Evolutionary conservation across 2,113 vertebrate genomes (phyloP).

Genomic region (Apteryx mantelli): DNA sequence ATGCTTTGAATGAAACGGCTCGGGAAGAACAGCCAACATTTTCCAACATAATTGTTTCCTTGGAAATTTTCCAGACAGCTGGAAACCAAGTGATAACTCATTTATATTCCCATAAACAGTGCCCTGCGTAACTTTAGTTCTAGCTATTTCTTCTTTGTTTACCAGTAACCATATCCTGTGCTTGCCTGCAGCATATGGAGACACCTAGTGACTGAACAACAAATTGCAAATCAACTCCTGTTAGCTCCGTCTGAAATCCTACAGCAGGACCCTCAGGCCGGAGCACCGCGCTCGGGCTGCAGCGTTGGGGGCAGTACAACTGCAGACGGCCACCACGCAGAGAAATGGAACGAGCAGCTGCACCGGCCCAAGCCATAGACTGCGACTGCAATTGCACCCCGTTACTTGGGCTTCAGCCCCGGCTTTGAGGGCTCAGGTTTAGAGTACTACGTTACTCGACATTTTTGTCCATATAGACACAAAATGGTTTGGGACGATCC

Average conservation of each 20-base stretch:
- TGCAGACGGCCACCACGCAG: too few species aligned
- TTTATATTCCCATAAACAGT: not conserved
- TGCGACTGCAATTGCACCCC: not conserved
- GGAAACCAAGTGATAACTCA: not conserved
- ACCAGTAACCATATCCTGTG: not conserved
- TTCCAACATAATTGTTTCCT: not conserved
- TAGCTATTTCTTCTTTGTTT: conserved; percentile 35
- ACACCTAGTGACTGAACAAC: conserved; percentile 41
- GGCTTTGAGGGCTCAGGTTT: not conserved
- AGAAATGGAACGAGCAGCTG: too few species aligned
- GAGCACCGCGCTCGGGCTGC: not conserved
- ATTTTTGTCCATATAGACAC: not conserved
- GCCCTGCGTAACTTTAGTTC: not conserved
- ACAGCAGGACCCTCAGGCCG: rapidly evolving
- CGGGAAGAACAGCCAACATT: not conserved
- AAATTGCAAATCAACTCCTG: not conserved
- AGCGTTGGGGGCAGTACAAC: not conserved
- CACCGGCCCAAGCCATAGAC: too few species aligned
- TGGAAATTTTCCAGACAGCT: not conserved
- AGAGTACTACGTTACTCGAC: not conserved
- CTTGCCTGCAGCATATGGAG: not conserved
- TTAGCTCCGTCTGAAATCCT: not conserved
- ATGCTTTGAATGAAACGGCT: not conserved
- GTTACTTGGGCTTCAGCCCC: not conserved
- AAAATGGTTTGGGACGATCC: not conserved